phyloP scores from a whole-genome alignment of 2,888 invertebrate species.

The Dryocosmus kuriphilus region DNA sequence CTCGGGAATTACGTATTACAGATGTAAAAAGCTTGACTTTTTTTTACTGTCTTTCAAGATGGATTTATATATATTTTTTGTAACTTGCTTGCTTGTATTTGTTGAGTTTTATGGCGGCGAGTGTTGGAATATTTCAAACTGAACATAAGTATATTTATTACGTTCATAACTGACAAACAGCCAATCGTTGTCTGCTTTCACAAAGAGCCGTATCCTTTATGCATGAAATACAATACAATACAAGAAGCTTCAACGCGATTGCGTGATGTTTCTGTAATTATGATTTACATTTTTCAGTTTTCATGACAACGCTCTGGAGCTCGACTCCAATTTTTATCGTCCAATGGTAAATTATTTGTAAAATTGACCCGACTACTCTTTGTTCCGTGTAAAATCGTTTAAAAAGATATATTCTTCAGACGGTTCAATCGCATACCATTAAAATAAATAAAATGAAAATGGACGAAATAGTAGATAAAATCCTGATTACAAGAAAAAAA shows the following conservation, averaged over 20 bases:
- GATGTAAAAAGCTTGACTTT: slow-evolving; percentile 27
- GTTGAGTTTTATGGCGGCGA: background rate
- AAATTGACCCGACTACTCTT: too few species aligned
- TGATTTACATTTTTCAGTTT: background rate
- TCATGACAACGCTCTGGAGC: background rate
- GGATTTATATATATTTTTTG: background rate
- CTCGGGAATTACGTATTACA: slow-evolving; percentile 6
- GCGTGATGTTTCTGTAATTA: background rate
- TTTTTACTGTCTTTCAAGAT: background rate
- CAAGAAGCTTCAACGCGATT: background rate
- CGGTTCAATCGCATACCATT: too few species aligned
- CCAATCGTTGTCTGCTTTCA: slow-evolving; percentile 7
- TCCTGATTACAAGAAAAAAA: too few species aligned
- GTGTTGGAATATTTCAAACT: background rate
- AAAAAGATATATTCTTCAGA: too few species aligned
- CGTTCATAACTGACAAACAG: background rate
- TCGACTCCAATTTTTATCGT: background rate
- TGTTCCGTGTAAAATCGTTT: too few species aligned
- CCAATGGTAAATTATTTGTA: too few species aligned
- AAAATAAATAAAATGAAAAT: too few species aligned
- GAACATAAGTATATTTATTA: background rate
- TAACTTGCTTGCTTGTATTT: background rate
- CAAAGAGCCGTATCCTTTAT: background rate
- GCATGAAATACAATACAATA: background rate
- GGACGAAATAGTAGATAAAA: too few species aligned